A percentile compares a stretch with the other conserved stretches of the same genome.
Evolutionary conservation across 2,797 vertebrate species (phyloP).

Genomic region (Tympanoctomys barrerae): DNA sequence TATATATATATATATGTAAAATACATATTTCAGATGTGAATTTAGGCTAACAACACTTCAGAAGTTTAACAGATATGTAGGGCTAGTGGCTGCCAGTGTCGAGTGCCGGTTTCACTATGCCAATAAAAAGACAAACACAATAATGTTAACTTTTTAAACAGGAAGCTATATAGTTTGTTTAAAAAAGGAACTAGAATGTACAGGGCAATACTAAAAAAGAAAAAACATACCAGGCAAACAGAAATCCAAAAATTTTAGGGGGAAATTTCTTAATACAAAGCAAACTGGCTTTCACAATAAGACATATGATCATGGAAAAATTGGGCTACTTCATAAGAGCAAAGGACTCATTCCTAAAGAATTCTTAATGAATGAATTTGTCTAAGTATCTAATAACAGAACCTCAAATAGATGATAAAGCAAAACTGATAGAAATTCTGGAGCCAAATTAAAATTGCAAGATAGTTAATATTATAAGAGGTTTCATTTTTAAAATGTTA

Average conservation of each 20-base stretch:
- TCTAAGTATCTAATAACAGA: constrained; percentile 20
- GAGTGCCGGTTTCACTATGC: not conserved
- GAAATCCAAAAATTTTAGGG: not conserved
- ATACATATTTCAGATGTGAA: not conserved
- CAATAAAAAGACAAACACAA: not conserved
- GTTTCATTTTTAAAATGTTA: not conserved
- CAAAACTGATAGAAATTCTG: not conserved
- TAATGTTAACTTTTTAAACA: not conserved
- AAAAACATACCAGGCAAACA: not conserved
- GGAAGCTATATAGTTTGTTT: not conserved
- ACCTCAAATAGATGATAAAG: not conserved
- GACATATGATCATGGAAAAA: not conserved
- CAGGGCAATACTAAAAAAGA: not conserved
- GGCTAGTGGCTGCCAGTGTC: not conserved
- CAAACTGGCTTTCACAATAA: not conserved
- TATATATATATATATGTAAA: no score
- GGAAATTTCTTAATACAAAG: not conserved
- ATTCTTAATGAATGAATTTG: constrained; percentile 13
- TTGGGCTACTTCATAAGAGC: not conserved
- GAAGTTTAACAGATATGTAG: not conserved
- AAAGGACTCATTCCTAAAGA: constrained; percentile 1
- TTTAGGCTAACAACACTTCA: not conserved
- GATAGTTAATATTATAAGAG: not conserved
- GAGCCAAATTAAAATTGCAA: not conserved
- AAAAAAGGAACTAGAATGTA: not conserved